Conservation (phyloP, 2,797 vertebrate species). For the Ctenochaetus hawaiiensis region DNA sequence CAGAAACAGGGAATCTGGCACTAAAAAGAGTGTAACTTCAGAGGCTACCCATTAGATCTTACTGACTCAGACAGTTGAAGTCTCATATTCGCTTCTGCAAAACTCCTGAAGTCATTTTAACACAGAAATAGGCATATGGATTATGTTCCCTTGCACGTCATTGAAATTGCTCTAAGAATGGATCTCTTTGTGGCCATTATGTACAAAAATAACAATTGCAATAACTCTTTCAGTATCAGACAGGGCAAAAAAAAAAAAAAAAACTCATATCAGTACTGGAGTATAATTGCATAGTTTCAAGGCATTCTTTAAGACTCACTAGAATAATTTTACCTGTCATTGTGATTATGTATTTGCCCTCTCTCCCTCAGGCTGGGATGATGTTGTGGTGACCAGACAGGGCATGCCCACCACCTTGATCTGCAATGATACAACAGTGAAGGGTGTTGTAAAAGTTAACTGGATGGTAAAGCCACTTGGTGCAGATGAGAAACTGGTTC, state of each 20-base stretch:
- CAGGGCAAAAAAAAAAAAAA: background rate
- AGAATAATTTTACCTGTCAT: slow-evolving; percentile 10
- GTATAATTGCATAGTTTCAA: background rate
- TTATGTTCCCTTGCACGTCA: background rate
- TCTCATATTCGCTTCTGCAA: slow-evolving; percentile 6
- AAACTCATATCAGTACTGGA: background rate
- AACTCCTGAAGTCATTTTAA: slow-evolving; percentile 11
- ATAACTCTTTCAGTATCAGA: background rate
- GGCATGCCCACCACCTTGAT: slow-evolving; percentile 60
- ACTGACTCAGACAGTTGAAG: slow-evolving; percentile 15
- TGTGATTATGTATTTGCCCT: slow-evolving; percentile 9
- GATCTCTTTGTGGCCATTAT: background rate
- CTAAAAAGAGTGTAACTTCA: slow-evolving; percentile 9
- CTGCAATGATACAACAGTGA: slow-evolving; percentile 65
- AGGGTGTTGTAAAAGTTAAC: slow-evolving; percentile 55
- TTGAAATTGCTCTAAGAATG: background rate
- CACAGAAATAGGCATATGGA: slow-evolving; percentile 11
- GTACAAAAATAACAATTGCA: background rate
- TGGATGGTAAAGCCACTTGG: slow-evolving; percentile 72
- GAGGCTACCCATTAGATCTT: slow-evolving; percentile 16
- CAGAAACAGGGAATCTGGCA: slow-evolving; percentile 5
- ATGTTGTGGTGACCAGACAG: slow-evolving; percentile 73
- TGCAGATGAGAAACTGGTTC: slow-evolving; percentile 62
- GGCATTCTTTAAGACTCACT: background rate
- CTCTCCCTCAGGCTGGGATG: slow-evolving; percentile 68